Evolutionary conservation across 2,797 vertebrate genomes (phyloP).

Genomic region (Catharus ustulatus): DNA sequence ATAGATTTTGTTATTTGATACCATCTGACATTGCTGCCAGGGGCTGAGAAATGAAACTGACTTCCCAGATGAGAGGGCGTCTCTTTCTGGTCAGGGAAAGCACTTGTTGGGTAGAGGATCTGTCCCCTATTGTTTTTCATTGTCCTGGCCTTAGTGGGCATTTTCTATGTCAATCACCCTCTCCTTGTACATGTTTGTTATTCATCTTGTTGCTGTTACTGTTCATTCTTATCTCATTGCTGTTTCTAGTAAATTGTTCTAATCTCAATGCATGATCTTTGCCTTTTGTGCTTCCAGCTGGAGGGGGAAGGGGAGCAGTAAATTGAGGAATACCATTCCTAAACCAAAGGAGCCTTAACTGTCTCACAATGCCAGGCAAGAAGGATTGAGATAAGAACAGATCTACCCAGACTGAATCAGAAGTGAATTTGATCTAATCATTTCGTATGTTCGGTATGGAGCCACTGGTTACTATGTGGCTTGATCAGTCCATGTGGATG

Average conservation of each 20-base stretch:
- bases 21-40: not conserved
- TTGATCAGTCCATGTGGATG: not conserved
- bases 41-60: not conserved
- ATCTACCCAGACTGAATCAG: not conserved
- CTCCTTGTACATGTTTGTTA: not conserved
- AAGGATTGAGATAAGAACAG: not conserved
- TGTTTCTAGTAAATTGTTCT: not conserved
- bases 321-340: not conserved
- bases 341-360: accelerated
- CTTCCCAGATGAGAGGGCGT: accelerated
- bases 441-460: not conserved
- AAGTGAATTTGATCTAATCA: not conserved
- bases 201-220: not conserved
- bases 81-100: not conserved
- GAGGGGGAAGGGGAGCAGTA: not conserved
- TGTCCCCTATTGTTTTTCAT: accelerated
- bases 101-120: accelerated
- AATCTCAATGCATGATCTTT: not conserved
- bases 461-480: not conserved
- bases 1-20: not conserved
- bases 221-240: not conserved
- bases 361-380: accelerated
- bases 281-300: not conserved
- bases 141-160: not conserved
- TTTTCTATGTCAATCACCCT: not conserved